Conservation (phyloP, 2,797 vertebrate species). For the Argya squamiceps region DNA sequence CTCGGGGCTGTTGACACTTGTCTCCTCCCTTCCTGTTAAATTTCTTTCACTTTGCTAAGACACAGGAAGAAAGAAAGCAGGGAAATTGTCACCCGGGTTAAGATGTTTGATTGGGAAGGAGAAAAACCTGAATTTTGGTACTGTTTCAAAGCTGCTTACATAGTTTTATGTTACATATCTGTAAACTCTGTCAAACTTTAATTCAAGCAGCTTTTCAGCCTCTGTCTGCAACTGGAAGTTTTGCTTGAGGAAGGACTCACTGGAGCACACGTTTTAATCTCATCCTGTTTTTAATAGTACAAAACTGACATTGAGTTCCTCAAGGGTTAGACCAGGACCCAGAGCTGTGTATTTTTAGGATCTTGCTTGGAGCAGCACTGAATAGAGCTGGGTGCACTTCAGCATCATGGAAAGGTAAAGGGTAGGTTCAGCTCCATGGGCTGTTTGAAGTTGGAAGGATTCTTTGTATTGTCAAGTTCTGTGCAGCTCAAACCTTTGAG, state of each 20-base stretch:
- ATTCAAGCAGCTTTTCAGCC: background rate
- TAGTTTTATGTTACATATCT: background rate
- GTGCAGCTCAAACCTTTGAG: background rate
- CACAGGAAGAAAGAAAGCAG: background rate
- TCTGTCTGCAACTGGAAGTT: background rate
- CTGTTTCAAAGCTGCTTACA: background rate
- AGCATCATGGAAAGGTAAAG: background rate
- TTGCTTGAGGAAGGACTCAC: background rate
- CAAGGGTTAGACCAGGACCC: background rate
- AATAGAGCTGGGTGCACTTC: background rate
- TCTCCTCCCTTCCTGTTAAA: constrained; percentile 18
- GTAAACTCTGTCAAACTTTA: background rate
- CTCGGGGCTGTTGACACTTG: background rate
- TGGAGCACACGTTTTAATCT: background rate
- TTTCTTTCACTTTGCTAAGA: background rate
- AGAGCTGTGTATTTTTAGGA: background rate
- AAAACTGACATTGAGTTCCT: background rate
- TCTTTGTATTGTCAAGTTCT: background rate
- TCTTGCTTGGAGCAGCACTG: background rate
- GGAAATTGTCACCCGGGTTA: background rate
- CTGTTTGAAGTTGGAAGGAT: background rate
- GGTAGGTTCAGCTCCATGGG: background rate
- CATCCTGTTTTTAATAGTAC: constrained; percentile 4
- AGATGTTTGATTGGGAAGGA: background rate
- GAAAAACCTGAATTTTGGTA: background rate